Evolutionary conservation across 1,140 invertebrate genomes (phyloP).

Genomic region (Drosophila saltans): DNA sequence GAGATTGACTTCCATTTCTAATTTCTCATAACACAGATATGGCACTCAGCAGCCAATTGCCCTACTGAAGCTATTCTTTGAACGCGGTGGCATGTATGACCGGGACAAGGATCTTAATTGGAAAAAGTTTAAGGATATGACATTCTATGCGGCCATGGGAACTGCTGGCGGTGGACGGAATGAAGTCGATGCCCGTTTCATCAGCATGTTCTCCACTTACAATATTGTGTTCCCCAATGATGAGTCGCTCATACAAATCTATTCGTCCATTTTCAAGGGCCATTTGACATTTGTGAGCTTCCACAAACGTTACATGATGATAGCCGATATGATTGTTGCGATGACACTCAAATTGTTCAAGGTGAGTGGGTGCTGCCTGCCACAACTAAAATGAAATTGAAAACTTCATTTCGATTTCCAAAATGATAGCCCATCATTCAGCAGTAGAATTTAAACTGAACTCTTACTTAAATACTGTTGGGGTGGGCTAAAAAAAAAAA

Average conservation of each 20-base stretch:
- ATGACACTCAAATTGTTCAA: slow-evolving; percentile 94
- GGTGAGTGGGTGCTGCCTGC: slow-evolving; percentile 81
- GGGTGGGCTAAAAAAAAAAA: no score
- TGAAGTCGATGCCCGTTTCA: slow-evolving; percentile 94
- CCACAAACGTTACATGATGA: slow-evolving; percentile 86
- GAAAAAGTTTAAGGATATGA: slow-evolving; percentile 94
- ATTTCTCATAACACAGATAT: slow-evolving; percentile 85
- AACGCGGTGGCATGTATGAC: slow-evolving; percentile 94
- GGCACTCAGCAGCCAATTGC: slow-evolving; percentile 97
- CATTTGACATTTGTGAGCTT: slow-evolving; percentile 88
- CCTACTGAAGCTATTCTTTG: slow-evolving; percentile 92
- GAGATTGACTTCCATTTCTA: slow-evolving; percentile 57
- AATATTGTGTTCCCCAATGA: slow-evolving; percentile 93
- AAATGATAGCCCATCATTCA: not conserved
- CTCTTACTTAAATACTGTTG: no score
- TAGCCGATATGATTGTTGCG: slow-evolving; percentile 87
- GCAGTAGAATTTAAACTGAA: not conserved
- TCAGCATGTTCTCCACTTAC: slow-evolving; percentile 94
- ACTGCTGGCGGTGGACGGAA: slow-evolving; percentile 90
- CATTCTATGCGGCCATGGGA: slow-evolving; percentile 92
- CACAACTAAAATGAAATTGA: no score
- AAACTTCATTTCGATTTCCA: no score
- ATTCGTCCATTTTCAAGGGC: slow-evolving; percentile 90
- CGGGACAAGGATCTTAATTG: slow-evolving; percentile 94
- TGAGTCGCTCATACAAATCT: slow-evolving; percentile 91